phyloP scores from a whole-genome alignment of 1,140 invertebrate genomes.

The Drosophila carrolli region DNA sequence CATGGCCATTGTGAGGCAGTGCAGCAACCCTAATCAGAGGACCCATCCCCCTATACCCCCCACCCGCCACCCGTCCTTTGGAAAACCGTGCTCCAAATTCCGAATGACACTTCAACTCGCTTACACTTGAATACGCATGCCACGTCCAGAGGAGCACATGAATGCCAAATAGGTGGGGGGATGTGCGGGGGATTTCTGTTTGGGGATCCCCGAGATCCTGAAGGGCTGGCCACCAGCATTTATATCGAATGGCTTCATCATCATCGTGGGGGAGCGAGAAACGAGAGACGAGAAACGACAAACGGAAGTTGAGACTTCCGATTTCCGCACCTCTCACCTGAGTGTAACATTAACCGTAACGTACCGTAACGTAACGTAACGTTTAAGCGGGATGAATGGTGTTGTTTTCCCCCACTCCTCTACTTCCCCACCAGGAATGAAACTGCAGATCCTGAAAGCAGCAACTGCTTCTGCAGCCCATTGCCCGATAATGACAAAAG shows the following conservation, averaged over 20 bases:
- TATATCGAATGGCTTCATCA: constrained; percentile 80
- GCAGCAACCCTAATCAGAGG: constrained; percentile 74
- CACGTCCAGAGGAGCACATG: constrained; percentile 68
- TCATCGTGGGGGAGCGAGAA: constrained; percentile 16
- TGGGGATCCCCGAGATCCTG: constrained; percentile 6
- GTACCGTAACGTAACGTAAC: constrained; percentile 19
- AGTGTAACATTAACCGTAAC: constrained; percentile 37
- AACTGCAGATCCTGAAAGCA: not conserved
- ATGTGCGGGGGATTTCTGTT: not conserved
- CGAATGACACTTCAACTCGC: constrained; percentile 77
- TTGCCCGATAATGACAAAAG: constrained; percentile 77
- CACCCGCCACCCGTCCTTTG: not conserved
- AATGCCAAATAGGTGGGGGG: constrained; percentile 55
- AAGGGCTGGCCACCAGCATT: constrained; percentile 55
- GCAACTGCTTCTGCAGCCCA: constrained; percentile 2
- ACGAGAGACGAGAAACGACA: constrained; percentile 41
- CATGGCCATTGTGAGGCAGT: constrained; percentile 63
- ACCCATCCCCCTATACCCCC: not conserved
- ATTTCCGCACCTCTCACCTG: constrained; percentile 54
- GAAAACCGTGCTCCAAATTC: constrained; percentile 67
- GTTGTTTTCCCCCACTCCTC: not conserved
- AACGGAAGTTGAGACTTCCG: constrained; percentile 76
- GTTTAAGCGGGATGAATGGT: constrained; percentile 35
- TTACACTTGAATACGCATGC: constrained; percentile 78
- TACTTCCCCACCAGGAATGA: constrained; percentile 1